phyloP scores from a whole-genome alignment of 1,140 invertebrate species.

The Brachystomella parvula region DNA sequence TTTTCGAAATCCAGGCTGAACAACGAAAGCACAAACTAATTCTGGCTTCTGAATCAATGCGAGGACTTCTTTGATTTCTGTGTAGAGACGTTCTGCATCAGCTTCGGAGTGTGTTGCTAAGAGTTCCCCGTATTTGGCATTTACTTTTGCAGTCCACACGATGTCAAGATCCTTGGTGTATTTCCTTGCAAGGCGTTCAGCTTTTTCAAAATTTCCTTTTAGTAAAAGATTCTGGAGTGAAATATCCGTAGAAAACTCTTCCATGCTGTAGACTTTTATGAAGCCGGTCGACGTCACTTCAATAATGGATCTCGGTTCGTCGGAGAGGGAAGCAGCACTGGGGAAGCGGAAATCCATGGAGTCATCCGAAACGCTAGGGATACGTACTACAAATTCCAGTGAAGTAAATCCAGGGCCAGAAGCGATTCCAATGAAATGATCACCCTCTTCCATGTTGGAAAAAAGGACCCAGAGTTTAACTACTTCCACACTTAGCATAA shows the following conservation, averaged over 20 bases:
- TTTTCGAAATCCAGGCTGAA: background rate
- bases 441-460: background rate
- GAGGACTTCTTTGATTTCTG: constrained; percentile 8
- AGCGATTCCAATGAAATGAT: constrained; percentile 27
- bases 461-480: constrained; percentile 31
- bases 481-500: constrained; percentile 4
- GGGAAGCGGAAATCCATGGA: constrained; percentile 11
- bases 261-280: constrained; percentile 19
- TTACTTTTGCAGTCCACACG: constrained; percentile 29
- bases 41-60: constrained; percentile 18
- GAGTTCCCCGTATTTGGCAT: constrained; percentile 1
- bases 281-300: background rate
- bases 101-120: background rate
- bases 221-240: constrained; percentile 30
- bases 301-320: constrained; percentile 28
- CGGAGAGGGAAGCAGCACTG: background rate
- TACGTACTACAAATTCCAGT: constrained; percentile 14
- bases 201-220: constrained; percentile 26
- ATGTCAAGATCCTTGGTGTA: constrained; percentile 33
- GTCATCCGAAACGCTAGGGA: background rate
- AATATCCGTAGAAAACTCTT: constrained; percentile 27
- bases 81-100: background rate
- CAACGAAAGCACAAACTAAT: constrained; percentile 28
- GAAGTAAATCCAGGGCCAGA: background rate
- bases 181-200: constrained; percentile 18